Conservation (phyloP, 2,888 invertebrate species). For the Hetaerina titia region DNA sequence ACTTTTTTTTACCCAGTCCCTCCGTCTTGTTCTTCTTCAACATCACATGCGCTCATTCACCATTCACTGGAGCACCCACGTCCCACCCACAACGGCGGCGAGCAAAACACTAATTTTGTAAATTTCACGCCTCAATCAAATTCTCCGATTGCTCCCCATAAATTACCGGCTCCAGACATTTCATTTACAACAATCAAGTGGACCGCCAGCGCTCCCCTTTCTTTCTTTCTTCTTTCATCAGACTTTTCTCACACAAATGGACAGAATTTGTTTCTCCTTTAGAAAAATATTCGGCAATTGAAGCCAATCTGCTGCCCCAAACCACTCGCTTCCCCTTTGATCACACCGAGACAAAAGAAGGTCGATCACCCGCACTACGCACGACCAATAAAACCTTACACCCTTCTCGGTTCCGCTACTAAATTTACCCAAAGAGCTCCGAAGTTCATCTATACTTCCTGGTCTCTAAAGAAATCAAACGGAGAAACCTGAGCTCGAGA, state of each 20-base stretch:
- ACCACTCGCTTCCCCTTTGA: neutral
- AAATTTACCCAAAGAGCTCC: no score
- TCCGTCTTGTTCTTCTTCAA: neutral
- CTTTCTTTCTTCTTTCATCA: neutral
- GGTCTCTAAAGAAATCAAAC: no score
- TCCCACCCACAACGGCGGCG: neutral
- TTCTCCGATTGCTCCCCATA: neutral
- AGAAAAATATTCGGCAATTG: neutral
- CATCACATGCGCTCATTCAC: neutral
- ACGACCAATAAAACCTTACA: neutral
- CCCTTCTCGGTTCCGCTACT: no score
- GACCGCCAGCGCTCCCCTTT: neutral
- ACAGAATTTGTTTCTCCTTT: neutral
- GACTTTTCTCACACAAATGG: neutral
- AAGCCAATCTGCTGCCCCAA: neutral
- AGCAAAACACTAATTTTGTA: neutral
- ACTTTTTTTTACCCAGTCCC: neutral
- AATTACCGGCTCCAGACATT: neutral
- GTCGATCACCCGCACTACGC: neutral
- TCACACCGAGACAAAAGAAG: neutral
- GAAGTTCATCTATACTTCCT: no score
- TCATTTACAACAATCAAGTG: neutral
- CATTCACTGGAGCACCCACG: neutral
- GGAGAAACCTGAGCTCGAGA: neutral
- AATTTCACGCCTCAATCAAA: neutral